These are phyloP conservation scores for Lucilia cuprina DNA, from an alignment of 1,140 invertebrate species.

Conservation along the genomic window DNA sequence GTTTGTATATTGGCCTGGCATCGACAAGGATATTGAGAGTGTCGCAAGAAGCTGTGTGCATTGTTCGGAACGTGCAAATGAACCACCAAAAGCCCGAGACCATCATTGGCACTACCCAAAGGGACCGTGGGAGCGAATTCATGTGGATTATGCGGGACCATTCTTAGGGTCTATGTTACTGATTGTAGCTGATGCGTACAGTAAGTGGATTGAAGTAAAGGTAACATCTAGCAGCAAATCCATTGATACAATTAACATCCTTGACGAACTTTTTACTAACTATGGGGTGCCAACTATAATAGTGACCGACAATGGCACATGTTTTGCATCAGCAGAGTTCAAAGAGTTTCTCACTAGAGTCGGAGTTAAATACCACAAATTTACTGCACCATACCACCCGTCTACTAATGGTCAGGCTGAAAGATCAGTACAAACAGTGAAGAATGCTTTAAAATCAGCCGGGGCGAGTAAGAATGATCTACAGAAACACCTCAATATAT, in stretches of 20 bases:
- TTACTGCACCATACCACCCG: background rate
- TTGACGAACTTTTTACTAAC: slow-evolving; percentile 20
- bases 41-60: no score
- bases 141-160: slow-evolving; percentile 38
- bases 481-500: background rate
- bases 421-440: background rate
- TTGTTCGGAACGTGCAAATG: no score
- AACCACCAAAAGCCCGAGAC: no score
- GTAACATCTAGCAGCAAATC: slow-evolving; percentile 35
- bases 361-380: slow-evolving; percentile 59
- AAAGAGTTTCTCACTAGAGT: background rate
- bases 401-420: background rate
- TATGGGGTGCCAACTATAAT: background rate
- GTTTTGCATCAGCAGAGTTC: slow-evolving; percentile 1
- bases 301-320: slow-evolving; percentile 27
- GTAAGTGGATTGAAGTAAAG: background rate
- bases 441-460: background rate
- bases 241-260: slow-evolving; percentile 38
- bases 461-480: background rate
- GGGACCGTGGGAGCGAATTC: slow-evolving; percentile 35
- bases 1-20: no score
- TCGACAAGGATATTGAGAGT: no score
- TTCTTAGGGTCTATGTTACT: slow-evolving; percentile 35
- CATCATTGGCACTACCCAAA: slow-evolving; percentile 32
- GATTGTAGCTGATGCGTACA: slow-evolving; percentile 35